A percentile compares a stretch with the other conserved stretches of the same genome.
Evolutionary conservation across 1,140 invertebrate genomes (phyloP).

Genomic region (Dryas iulia): DNA sequence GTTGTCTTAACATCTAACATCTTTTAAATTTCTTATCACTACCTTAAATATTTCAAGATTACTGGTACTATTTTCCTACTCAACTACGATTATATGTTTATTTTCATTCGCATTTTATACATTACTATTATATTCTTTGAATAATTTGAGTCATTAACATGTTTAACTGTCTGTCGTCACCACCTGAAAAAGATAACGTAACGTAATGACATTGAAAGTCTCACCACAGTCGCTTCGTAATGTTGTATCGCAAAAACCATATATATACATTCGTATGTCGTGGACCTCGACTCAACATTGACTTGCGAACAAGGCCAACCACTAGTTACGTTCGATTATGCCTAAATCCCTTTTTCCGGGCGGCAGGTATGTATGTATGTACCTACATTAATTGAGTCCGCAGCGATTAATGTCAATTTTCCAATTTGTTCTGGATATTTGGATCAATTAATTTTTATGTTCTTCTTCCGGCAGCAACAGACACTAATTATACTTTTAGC

Average conservation of each 20-base stretch:
- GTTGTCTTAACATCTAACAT: too few species aligned
- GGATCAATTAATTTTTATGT: neutral
- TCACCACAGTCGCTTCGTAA: conserved; percentile 1
- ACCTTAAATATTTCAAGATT: too few species aligned
- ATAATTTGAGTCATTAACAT: conserved; percentile 11
- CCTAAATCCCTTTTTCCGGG: conserved; percentile 19
- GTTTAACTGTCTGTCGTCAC: conserved; percentile 13
- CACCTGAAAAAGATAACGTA: conserved; percentile 14
- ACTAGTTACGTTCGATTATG: conserved; percentile 26
- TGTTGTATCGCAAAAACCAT: conserved; percentile 41
- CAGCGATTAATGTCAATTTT: conserved; percentile 27
- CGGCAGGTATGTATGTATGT: conserved; percentile 13
- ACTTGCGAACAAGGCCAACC: conserved; percentile 40
- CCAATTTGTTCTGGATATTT: conserved; percentile 18
- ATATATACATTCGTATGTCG: conserved; percentile 32
- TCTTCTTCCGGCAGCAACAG: neutral
- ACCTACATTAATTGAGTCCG: conserved; percentile 19
- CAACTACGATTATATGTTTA: too few species aligned
- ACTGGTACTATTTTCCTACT: too few species aligned
- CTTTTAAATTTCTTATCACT: too few species aligned
- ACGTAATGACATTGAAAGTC: conserved; percentile 28
- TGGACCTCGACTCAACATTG: conserved; percentile 46
- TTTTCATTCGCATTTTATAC: neutral
- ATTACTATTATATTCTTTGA: conserved; percentile 2
- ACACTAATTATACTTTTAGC: too few species aligned